Evolutionary conservation across 2,888 invertebrate species (phyloP).

Genomic region (Cyclophora albipunctata): DNA sequence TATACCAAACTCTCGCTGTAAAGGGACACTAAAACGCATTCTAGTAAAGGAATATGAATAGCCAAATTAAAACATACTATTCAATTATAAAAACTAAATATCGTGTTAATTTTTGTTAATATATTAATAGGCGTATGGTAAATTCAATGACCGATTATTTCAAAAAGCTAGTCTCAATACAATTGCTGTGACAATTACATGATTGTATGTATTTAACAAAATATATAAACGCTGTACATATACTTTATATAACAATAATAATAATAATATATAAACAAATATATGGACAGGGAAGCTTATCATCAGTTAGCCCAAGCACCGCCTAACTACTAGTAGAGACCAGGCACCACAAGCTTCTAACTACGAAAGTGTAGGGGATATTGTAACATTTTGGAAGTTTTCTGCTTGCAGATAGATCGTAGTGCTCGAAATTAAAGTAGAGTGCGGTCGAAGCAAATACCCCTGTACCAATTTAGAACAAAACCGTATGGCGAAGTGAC

Average conservation of each 20-base stretch:
- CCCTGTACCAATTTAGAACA: slow-evolving; percentile 31
- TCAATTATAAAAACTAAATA: too few species aligned
- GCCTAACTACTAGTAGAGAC: slow-evolving; percentile 20
- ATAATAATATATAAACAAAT: not conserved
- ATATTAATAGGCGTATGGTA: not conserved
- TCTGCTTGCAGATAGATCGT: slow-evolving; percentile 5
- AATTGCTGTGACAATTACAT: slow-evolving; percentile 1
- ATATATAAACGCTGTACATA: not conserved
- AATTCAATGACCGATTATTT: slow-evolving; percentile 39
- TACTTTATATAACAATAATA: not conserved
- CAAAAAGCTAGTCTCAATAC: slow-evolving; percentile 71
- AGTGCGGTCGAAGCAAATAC: slow-evolving; percentile 39
- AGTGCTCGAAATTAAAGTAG: slow-evolving; percentile 23
- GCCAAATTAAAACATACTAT: slow-evolving; percentile 2
- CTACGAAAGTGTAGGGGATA: slow-evolving; percentile 19
- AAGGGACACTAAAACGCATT: slow-evolving; percentile 7
- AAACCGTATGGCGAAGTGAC: slow-evolving; percentile 21
- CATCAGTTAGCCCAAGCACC: slow-evolving; percentile 22
- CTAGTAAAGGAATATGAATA: slow-evolving; percentile 70
- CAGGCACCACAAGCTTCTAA: slow-evolving; percentile 36
- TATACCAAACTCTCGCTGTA: too few species aligned
- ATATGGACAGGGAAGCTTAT: too few species aligned
- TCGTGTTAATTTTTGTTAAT: slow-evolving; percentile 8
- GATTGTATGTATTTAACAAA: not conserved
- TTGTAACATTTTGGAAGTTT: slow-evolving; percentile 15